These are phyloP conservation scores for Anagyrus pseudococci DNA, from an alignment of 2,888 invertebrate species.

Conservation along the genomic window DNA sequence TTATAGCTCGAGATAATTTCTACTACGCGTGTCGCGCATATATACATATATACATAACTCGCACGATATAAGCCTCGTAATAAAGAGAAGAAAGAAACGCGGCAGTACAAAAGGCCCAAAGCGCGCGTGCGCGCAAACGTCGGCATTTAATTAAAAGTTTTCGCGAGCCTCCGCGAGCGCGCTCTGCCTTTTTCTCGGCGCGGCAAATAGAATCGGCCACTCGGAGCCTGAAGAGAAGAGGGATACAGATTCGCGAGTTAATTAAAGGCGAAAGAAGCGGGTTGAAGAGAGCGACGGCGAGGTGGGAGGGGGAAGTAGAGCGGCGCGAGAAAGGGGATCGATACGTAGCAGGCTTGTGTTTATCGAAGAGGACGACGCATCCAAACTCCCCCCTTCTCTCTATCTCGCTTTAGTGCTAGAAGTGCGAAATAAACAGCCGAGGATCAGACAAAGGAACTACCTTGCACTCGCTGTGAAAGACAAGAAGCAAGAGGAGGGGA, in stretches of 20 bases:
- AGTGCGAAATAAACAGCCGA: too few species aligned
- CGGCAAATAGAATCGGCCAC: slow-evolving; percentile 11
- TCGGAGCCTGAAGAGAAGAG: neutral
- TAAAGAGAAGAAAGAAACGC: neutral
- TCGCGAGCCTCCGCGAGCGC: neutral
- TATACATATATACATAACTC: too few species aligned
- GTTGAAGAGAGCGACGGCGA: too few species aligned
- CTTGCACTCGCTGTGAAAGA: neutral
- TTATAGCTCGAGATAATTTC: too few species aligned
- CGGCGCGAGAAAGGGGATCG: neutral
- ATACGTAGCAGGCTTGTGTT: too few species aligned
- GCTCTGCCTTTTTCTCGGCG: neutral
- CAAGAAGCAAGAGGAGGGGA: neutral
- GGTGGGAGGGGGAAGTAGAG: too few species aligned
- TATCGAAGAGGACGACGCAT: too few species aligned
- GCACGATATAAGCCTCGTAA: too few species aligned
- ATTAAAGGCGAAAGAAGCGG: slow-evolving; percentile 23
- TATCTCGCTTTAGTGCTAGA: too few species aligned
- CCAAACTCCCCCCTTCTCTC: too few species aligned
- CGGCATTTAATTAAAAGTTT: slow-evolving; percentile 29
- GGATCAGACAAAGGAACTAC: too few species aligned
- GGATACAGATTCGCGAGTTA: slow-evolving; percentile 5
- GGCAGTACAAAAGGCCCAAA: slow-evolving; percentile 1
- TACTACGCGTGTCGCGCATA: too few species aligned
- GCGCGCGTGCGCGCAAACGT: neutral